Evolutionary conservation across 2,797 vertebrate genomes (phyloP), one percentile per base, ranked within the genome.

Genomic region (Chromobotia macracanthus): DNA sequence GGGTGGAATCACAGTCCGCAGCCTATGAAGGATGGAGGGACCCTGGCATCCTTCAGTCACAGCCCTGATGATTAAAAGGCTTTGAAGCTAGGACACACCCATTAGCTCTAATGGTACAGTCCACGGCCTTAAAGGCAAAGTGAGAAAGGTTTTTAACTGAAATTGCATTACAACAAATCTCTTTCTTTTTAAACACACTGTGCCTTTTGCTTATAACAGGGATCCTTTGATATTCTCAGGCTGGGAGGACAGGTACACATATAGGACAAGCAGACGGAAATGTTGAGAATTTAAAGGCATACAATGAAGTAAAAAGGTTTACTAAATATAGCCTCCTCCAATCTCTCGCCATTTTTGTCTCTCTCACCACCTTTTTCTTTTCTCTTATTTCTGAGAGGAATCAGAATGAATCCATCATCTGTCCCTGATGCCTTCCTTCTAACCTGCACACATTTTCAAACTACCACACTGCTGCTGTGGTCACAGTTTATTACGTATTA

Each of bases 41-140:
- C 35, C 65, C n/a, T 82, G 70, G 83, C 51, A 81, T 85, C 87
- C 84, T 87, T 78, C 87, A 89, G 88, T 89, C 86, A 88, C 86
- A 90, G 87, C 87, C 83, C 72, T 84, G 85, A 88, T 90, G 89
- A 89, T 89, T 87, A 85, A 89, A 90, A 87, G 85, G 87, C 84
- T 82, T 55, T 83, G 76, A 84, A 82, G 77, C 84, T 58, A 81
- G 35, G 3, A 65, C 11, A 53, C 79, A 75, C 19, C 23, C 61
- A 8, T 44, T 41, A n/a, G 28, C 79, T 83, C 78, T 72, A 88
- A 86, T 93, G 92, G 91, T 92, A 91, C 76, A 5, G 73, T 87
- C 93, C 91, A 66, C 78, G 50, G 83, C 89, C 90, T 93, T 93
- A 94, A 94, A 94, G 92, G 88, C 72, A 89, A 82, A 92, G 90